phyloP scores from a whole-genome alignment of 2,113 vertebrate genomes.

The Peromyscus polionotus region DNA sequence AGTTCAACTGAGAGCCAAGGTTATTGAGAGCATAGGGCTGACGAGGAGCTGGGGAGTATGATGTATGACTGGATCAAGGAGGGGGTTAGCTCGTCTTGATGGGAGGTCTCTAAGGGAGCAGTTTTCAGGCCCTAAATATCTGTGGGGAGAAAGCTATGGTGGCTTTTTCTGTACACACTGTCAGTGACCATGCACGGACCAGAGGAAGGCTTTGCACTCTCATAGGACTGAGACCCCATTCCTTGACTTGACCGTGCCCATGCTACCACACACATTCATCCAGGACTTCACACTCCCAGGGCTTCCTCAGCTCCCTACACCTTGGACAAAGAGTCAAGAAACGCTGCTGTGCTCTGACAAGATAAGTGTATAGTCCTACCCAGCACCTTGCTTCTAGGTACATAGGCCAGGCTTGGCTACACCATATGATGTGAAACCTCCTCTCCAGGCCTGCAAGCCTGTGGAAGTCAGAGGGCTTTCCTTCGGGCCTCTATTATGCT shows the following conservation, averaged over 20 bases:
- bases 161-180: not conserved
- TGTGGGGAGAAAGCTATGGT: not conserved
- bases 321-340: not conserved
- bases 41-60: not conserved
- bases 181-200: not conserved
- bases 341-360: not conserved
- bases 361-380: not conserved
- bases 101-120: not conserved
- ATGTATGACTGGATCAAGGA: not conserved
- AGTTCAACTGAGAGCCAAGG: not conserved
- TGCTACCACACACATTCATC: not conserved
- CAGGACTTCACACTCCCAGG: not conserved
- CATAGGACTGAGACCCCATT: not conserved
- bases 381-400: not conserved
- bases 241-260: not conserved
- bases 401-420: not conserved
- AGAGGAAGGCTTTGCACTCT: not conserved
- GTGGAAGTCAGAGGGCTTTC: not conserved
- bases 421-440: not conserved
- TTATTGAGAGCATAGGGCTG: not conserved
- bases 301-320: not conserved
- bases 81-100: not conserved
- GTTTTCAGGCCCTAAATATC: not conserved
- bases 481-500: not conserved
- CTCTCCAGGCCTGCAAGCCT: not conserved